Conservation (phyloP, 2,888 invertebrate species). For the Scaptomyza flava region DNA sequence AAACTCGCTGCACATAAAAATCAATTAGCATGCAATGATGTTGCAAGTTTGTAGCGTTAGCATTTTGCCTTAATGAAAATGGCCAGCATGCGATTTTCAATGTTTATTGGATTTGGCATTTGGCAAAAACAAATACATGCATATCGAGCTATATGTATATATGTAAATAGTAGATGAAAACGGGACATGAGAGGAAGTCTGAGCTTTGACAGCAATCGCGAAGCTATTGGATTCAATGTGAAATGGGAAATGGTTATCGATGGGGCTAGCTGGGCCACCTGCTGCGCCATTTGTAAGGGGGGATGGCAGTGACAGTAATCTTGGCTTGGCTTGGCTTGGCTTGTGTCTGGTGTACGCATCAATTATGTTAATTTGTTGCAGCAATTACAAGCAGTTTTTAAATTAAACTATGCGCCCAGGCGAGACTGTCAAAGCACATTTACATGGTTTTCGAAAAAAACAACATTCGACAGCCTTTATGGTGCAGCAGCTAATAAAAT, state of each 20-base stretch:
- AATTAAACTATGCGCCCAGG: conserved; percentile 36
- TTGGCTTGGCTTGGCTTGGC: conserved; percentile 38
- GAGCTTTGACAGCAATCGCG: conserved; percentile 51
- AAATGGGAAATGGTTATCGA: conserved; percentile 60
- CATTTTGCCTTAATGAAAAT: conserved; percentile 48
- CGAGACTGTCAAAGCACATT: conserved; percentile 12
- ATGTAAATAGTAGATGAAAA: background rate
- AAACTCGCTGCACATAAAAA: conserved; percentile 62
- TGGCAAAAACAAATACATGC: conserved; percentile 34
- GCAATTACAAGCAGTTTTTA: conserved; percentile 73
- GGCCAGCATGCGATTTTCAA: conserved; percentile 55
- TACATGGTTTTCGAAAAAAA: conserved; percentile 18
- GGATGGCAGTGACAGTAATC: conserved; percentile 28
- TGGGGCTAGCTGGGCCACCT: conserved; percentile 63
- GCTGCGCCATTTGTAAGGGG: conserved; percentile 63
- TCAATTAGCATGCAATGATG: conserved; percentile 77
- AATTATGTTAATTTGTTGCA: conserved; percentile 74
- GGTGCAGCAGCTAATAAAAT: conserved; percentile 25
- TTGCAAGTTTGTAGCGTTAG: conserved; percentile 56
- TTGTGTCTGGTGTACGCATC: conserved; percentile 56
- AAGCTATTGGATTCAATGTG: background rate
- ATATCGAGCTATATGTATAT: no score
- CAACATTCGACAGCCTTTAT: conserved; percentile 38
- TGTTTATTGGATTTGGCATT: conserved; percentile 75
- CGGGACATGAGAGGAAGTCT: conserved; percentile 18